phyloP scores from a whole-genome alignment of 2,888 invertebrate species.

The Hermaeophaga mercurialis region DNA sequence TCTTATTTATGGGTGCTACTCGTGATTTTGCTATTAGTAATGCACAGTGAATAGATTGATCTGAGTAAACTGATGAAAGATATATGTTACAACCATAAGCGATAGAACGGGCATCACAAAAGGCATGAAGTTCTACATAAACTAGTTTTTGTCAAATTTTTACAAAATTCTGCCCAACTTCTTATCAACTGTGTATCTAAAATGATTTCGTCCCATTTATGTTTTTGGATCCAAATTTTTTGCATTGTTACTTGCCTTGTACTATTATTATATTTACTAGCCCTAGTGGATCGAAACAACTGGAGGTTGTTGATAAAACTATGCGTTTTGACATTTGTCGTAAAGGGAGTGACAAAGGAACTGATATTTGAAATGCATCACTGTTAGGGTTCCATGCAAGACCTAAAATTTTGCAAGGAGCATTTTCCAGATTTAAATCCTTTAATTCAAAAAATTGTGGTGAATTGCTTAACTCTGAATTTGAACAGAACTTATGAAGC shows the following conservation, averaged over 20 bases:
- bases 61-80: constrained; percentile 16
- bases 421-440: constrained; percentile 7
- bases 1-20: constrained; percentile 28
- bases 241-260: constrained; percentile 30
- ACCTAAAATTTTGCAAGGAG: constrained; percentile 10
- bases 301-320: constrained; percentile 23
- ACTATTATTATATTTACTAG: constrained; percentile 27
- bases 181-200: neutral
- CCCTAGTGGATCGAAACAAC: constrained; percentile 31
- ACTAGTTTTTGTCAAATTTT: neutral
- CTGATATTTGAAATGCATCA: constrained; percentile 5
- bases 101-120: constrained; percentile 18
- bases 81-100: constrained; percentile 28
- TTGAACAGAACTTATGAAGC: constrained; percentile 25
- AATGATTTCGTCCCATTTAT: constrained; percentile 25
- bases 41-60: constrained; percentile 11
- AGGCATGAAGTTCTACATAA: constrained; percentile 25
- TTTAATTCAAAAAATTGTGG: neutral
- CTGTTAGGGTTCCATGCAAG: constrained; percentile 3
- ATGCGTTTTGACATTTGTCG: constrained; percentile 9
- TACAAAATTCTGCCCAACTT: neutral
- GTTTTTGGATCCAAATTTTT: constrained; percentile 25
- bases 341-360: neutral
- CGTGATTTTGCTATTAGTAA: constrained; percentile 24
- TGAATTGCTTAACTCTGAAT: neutral